Base-by-base conservation (phyloP, 2,113 vertebrate genomes). In the Microcebus murinus region DNA sequence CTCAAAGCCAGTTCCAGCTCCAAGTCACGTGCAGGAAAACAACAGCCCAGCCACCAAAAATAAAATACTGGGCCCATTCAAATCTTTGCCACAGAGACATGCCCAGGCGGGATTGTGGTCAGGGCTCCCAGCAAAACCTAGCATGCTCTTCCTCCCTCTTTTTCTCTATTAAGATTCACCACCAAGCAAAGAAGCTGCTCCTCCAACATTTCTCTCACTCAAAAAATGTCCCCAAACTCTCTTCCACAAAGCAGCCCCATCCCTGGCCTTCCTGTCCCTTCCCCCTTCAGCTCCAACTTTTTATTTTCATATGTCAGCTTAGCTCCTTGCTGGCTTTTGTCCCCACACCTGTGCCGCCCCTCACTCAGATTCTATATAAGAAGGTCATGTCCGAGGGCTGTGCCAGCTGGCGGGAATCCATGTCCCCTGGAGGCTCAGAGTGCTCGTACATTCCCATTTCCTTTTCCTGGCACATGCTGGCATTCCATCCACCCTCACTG, bases 21-120 rank as follows among this genome's bases (percentile, higher is more conserved):
- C 0, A 15, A 39, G 86, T 97, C 97, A 95, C 89, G 34, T 86
- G 94, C 15, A 20, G 45, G 65, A 23, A 70, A 95, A 91, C 94
- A 93, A 68, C 74, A 95, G 79, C 90, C 87, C 90, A 71, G 87
- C 0, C 4, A 87, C 87, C 96, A 95, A 90, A 96, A 97, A 93
- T 79, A 96, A 97, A 94, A 95, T 74, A 52, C 63, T 91, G 80
- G 94, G 48, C 14, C 34, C 73, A 29, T 45, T 87, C 79, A 39
- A 9, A 21, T n/a, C 67, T 89, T 67, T 36, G 73, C 89, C 42
- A 18, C 48, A 12, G 81, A 76, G 81, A 71, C 27, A 20, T n/a
- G 25, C 31, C 27, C 29, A 34, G 86, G 61, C 55, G 9, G 95
- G 50, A 25, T 4, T 4, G 11, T 0, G 48, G 55, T 20, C 50